Conservation (phyloP, 2,113 vertebrate species). For the Oncorhynchus gorbuscha region DNA sequence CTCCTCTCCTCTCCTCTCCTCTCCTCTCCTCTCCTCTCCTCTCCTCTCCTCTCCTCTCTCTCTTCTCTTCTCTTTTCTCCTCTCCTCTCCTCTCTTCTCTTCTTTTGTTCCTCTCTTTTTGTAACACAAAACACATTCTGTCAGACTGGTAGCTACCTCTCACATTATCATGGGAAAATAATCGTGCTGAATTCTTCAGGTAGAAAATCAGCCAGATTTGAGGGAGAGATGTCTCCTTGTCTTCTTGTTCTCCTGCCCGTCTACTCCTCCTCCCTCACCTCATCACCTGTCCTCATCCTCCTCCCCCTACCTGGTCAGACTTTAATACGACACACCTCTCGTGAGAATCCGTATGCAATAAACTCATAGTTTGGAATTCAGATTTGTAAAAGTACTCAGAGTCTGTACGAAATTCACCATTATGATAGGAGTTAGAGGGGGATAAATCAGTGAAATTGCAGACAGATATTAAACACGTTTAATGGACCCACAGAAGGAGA, state of each 20-base stretch:
- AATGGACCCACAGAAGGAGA: conserved; percentile 59
- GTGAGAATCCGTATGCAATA: not conserved
- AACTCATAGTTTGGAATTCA: not conserved
- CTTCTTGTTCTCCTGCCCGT: conserved; percentile 42
- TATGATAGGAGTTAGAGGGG: conserved; percentile 49
- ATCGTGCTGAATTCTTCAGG: conserved; percentile 38
- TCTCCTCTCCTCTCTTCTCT: too few relatives aligned
- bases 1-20: too few relatives aligned
- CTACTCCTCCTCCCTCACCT: not conserved
- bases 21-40: too few relatives aligned
- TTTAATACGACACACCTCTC: too few relatives aligned
- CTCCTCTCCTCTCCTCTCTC: too few relatives aligned
- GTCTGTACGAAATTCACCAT: conserved; percentile 48
- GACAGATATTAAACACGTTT: conserved; percentile 62
- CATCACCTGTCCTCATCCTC: conserved; percentile 63
- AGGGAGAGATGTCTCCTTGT: conserved; percentile 29
- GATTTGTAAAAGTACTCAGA: not conserved
- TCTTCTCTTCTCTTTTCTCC: fast-evolving
- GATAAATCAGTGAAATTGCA: conserved; percentile 42
- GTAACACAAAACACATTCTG: conserved; percentile 20
- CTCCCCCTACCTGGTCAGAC: conserved; percentile 9
- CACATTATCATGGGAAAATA: conserved; percentile 43
- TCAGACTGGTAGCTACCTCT: conserved; percentile 49
- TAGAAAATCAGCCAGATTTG: conserved; percentile 56
- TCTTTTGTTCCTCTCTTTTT: too few relatives aligned